Evolutionary conservation across 1,140 invertebrate species (phyloP), one percentile per base, ranked within the genome.

Genomic region (Pseudomyrmex flavicornis): DNA sequence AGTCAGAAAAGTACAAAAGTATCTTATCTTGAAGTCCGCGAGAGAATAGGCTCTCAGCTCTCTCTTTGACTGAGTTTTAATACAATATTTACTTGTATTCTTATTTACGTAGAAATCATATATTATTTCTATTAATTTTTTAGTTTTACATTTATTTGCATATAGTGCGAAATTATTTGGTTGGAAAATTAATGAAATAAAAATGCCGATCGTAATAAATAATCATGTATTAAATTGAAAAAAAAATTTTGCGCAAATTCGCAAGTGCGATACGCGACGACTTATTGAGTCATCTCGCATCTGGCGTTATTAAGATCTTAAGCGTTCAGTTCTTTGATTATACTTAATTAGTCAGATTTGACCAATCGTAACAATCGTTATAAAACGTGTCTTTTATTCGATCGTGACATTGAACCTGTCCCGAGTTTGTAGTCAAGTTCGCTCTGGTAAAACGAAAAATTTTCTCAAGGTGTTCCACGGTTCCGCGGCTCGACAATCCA

Each of bases 371-470:
- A 72, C 50, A 9, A 50, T 2, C 54, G 17, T 46, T 35, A 9
- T 68, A 59, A 72, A 72, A 61, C 54, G 20, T 70, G 72, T 59
- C 44, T 15, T 13, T 9, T 9, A 44, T 4, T 35, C 54, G 54
- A 8, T 69, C 17, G 15, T 15, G 44, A 69, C 20, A 17, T 8
- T 15, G 50, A 79, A 26, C 35, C 52, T 50, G 54, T 17, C 12
- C 13, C 12, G 48, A 22, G 72, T 52, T 73, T 52, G 48, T 66
- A 76, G 35, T 35, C 35, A 76, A 61, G 46, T 35, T 59, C 4
- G 2, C 15, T 15, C 15, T 17, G 58, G 12, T 52, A 35, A 73
- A 74, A 82, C 35, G 59, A 59, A 59, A 87, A 83, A 86, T 87
- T 77, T 83, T 66, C 79, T 77, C 44, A 75, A 59, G 79, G 5